Evolutionary conservation across 2,888 invertebrate genomes (phyloP).

Genomic region (Sisyra terminalis): DNA sequence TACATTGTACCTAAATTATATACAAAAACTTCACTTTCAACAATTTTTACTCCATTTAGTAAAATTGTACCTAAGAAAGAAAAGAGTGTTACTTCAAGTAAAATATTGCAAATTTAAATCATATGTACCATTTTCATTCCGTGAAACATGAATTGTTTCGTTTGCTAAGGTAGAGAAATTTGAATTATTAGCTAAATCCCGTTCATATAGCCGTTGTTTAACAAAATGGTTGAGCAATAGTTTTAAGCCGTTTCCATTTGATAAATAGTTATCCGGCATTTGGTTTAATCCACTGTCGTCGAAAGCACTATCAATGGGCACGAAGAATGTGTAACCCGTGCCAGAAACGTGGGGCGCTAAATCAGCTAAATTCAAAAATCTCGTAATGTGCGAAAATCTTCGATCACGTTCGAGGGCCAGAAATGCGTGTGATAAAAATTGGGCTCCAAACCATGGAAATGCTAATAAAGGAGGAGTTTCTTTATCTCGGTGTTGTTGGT

Average conservation of each 20-base stretch:
- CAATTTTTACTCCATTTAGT: slow-evolving; percentile 38
- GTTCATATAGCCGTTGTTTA: slow-evolving; percentile 39
- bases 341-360: slow-evolving; percentile 42
- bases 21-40: slow-evolving; percentile 43
- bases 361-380: slow-evolving; percentile 44
- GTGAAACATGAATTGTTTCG: slow-evolving; percentile 30
- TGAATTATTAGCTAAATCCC: slow-evolving; percentile 35
- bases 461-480: slow-evolving; percentile 46
- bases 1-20: slow-evolving; percentile 49
- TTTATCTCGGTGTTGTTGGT: slow-evolving; percentile 44
- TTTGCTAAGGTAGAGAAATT: slow-evolving; percentile 37
- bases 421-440: slow-evolving; percentile 44
- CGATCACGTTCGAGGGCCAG: slow-evolving; percentile 38
- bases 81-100: background rate
- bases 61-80: slow-evolving; percentile 17
- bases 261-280: slow-evolving; percentile 37
- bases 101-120: background rate
- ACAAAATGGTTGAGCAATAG: slow-evolving; percentile 44
- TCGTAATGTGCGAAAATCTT: slow-evolving; percentile 37
- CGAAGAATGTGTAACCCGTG: slow-evolving; percentile 52
- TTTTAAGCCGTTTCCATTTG: slow-evolving; percentile 36
- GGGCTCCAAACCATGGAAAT: slow-evolving; percentile 47
- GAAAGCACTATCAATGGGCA: slow-evolving; percentile 50
- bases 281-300: slow-evolving; percentile 38
- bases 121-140: slow-evolving; percentile 21